Evolutionary conservation across 2,113 vertebrate species (phyloP).

Genomic region (Oxyura jamaicensis): DNA sequence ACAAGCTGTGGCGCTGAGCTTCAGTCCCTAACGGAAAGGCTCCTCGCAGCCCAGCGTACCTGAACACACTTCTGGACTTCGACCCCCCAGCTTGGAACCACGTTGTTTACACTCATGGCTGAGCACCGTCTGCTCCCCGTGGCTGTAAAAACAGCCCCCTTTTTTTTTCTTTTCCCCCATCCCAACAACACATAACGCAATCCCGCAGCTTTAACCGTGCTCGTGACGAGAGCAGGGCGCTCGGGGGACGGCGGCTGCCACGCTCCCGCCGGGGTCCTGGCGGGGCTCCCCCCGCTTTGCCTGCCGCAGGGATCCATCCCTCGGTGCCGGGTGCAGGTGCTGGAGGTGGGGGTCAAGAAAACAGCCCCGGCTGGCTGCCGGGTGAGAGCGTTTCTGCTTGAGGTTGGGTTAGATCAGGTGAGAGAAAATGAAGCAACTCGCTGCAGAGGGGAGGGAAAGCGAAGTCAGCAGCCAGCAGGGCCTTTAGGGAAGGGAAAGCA

Average conservation of each 20-base stretch:
- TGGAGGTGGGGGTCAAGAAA: not conserved
- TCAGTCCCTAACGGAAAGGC: accelerated
- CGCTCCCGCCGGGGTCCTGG: not conserved
- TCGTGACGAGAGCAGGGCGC: accelerated
- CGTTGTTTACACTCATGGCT: accelerated
- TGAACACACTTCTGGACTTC: not conserved
- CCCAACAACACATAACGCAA: not conserved
- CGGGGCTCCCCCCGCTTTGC: not conserved
- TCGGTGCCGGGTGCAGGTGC: not conserved
- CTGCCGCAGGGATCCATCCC: not conserved
- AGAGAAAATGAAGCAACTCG: not conserved
- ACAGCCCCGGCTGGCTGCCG: not conserved
- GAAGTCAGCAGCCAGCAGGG: not conserved
- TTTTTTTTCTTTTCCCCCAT: not conserved
- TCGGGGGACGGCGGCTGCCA: not conserved
- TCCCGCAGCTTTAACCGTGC: not conserved
- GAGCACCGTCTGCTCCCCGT: not conserved
- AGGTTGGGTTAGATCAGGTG: not conserved
- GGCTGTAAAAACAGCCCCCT: not conserved
- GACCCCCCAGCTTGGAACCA: not conserved
- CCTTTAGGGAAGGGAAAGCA: not conserved
- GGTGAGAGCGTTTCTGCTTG: not conserved
- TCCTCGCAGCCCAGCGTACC: not conserved
- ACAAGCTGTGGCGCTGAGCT: accelerated
- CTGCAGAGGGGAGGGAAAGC: not conserved